Percentiles rank a stretch among this genome's conserved stretches.
Conservation (phyloP, 2,113 vertebrate species). For the Nibea coibor region DNA sequence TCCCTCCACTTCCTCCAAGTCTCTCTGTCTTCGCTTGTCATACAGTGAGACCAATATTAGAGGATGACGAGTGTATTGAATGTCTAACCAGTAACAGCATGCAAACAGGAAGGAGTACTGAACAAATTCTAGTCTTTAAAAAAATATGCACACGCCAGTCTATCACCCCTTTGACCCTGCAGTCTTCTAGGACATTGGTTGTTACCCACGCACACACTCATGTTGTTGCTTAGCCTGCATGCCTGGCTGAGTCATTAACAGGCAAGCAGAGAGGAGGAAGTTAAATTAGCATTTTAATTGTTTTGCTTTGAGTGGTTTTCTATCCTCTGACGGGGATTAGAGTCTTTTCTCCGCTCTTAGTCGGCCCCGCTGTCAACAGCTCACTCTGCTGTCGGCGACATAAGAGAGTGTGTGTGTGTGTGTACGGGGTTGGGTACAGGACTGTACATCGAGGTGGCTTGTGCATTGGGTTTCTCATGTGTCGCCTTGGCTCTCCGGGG, state of each 20-base stretch:
- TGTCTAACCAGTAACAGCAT: background rate
- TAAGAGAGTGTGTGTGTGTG: slow-evolving; percentile 1
- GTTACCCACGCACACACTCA: slow-evolving; percentile 16
- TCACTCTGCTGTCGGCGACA: slow-evolving; percentile 64
- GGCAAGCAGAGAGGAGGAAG: slow-evolving; percentile 66
- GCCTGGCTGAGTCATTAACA: slow-evolving; percentile 74
- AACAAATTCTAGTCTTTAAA: background rate
- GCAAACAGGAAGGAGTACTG: background rate
- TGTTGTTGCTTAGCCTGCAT: slow-evolving; percentile 27
- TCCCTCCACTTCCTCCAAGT: slow-evolving; percentile 41
- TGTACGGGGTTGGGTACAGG: background rate
- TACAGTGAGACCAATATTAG: too few species aligned
- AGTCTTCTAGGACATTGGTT: slow-evolving; percentile 21
- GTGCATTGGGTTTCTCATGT: slow-evolving; percentile 34
- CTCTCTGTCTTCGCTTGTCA: background rate
- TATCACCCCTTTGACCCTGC: slow-evolving; percentile 31
- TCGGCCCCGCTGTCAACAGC: slow-evolving; percentile 62
- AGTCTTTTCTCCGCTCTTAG: slow-evolving; percentile 50
- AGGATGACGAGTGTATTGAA: background rate
- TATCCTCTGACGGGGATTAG: slow-evolving; percentile 75
- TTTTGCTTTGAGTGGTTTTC: slow-evolving; percentile 79
- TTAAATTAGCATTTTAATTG: slow-evolving; percentile 84
- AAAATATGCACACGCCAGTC: slow-evolving; percentile 7
- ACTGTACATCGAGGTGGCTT: slow-evolving; percentile 44
- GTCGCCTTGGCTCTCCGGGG: slow-evolving; percentile 68